A percentile compares a stretch with the other conserved stretches of the same genome.
Evolutionary conservation across 2,888 invertebrate genomes (phyloP).

Genomic region (Eupithecia centaureata): DNA sequence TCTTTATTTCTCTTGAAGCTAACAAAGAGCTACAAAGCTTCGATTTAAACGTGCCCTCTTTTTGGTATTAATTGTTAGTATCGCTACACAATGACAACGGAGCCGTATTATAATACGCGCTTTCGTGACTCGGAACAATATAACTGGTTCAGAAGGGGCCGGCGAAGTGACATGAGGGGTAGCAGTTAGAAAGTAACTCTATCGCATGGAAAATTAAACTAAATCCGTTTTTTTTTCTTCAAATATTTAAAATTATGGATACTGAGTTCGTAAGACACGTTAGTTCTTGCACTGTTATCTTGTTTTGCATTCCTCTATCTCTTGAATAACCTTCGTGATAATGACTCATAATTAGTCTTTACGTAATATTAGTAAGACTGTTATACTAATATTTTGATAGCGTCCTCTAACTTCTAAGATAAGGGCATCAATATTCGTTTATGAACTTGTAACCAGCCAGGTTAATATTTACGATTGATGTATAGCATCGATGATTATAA

Average conservation of each 20-base stretch:
- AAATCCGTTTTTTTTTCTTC: not conserved
- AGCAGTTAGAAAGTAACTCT: slow-evolving; percentile 15
- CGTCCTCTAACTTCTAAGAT: not conserved
- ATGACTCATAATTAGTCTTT: slow-evolving; percentile 36
- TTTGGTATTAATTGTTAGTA: slow-evolving; percentile 30
- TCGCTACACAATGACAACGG: slow-evolving; percentile 36
- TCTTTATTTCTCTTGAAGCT: slow-evolving; percentile 14
- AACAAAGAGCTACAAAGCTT: slow-evolving; percentile 19
- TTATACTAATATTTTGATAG: slow-evolving; percentile 32
- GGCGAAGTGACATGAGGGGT: slow-evolving; percentile 27
- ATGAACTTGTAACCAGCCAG: slow-evolving; percentile 30
- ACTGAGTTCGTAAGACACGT: not conserved
- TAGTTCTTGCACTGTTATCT: not conserved
- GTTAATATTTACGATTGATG: slow-evolving; percentile 31
- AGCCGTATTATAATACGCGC: slow-evolving; percentile 30
- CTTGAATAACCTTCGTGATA: slow-evolving; percentile 26
- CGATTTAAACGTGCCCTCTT: slow-evolving; percentile 9
- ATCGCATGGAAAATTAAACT: not conserved
- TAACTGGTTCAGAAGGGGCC: slow-evolving; percentile 31
- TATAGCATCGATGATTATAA: slow-evolving; percentile 13
- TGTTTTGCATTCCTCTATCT: slow-evolving; percentile 10
- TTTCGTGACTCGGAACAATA: slow-evolving; percentile 42
- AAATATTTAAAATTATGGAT: not conserved
- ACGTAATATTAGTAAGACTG: slow-evolving; percentile 41
- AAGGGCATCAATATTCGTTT: slow-evolving; percentile 17